These are phyloP conservation scores for Acrossocheilus fasciatus DNA, from an alignment of 2,797 vertebrate species.

Conservation along the genomic window DNA sequence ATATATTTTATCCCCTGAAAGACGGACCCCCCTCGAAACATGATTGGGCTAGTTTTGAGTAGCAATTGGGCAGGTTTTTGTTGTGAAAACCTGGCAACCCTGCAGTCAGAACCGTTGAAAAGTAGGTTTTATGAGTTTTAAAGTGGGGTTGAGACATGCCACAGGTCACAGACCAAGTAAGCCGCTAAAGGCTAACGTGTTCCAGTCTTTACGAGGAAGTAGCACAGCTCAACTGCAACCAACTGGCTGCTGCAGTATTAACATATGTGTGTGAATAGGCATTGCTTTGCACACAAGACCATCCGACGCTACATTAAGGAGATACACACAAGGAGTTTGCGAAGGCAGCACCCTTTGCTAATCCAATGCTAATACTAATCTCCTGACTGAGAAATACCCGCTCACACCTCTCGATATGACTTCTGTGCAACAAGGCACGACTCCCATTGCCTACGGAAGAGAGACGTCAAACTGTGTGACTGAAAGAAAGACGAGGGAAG, in stretches of 20 bases:
- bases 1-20: too few species aligned
- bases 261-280: neutral
- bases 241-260: conserved; percentile 18
- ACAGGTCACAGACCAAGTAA: conserved; percentile 50
- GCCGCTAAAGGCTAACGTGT: conserved; percentile 47
- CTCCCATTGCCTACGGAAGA: conserved; percentile 16
- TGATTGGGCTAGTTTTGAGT: too few species aligned
- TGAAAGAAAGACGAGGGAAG: conserved; percentile 23
- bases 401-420: conserved; percentile 49
- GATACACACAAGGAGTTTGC: conserved; percentile 20
- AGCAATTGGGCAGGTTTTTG: too few species aligned
- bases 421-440: conserved; percentile 37
- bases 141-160: neutral
- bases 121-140: conserved; percentile 27
- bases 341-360: conserved; percentile 24
- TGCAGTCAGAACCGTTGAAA: too few species aligned
- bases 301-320: conserved; percentile 10
- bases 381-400: conserved; percentile 24
- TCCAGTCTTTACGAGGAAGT: conserved; percentile 14
- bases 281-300: neutral
- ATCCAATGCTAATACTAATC: conserved; percentile 51
- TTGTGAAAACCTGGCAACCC: too few species aligned
- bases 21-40: too few species aligned
- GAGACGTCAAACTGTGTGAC: conserved; percentile 26
- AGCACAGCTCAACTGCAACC: conserved; percentile 19